Base-by-base conservation (phyloP, 2,888 invertebrate genomes). In the Priocnemis perturbator region DNA sequence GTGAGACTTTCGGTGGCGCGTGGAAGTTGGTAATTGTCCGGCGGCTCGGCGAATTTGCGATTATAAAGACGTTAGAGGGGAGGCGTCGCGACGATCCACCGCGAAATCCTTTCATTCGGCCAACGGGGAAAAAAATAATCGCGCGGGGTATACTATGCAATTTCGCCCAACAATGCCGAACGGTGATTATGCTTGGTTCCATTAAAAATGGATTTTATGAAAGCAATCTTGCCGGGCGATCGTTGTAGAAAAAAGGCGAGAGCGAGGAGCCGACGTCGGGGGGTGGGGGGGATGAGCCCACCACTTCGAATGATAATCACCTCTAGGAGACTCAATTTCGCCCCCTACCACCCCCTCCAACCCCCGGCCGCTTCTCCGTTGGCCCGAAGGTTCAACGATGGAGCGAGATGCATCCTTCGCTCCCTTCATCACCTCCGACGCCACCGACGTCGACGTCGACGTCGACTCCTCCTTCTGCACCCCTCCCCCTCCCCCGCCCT, bases 241-340 rank as follows among this genome's bases (percentile, higher is more conserved):
- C 80, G 77, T 78, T 74, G 74, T 67, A 70, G 72, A 74, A 69
- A 74, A 76, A 75, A 75, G 71, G 59, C 71, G 77, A 74, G 60
- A 64, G 72, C 65, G 60, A 68, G 37, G 63, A 60, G 69, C 64
- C 60, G 57, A 68, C 7, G 37, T 37, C 11, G n/a, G 26, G 26
- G 3, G 7, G 26, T 26, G 37, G 37, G 70, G 71, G 75, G 77
- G 77, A 81, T 75, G 78, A 81, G 79, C 71, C 66, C 65, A 69
- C 81, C 84, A 81, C 86, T 83, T 82, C 84, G 81, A 84, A 85
- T 86, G 83, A 86, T 87, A 87, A 87, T 87, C 87, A 85, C 86
- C 83, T 82, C 79, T 78, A 78, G 82, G 82, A 86, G 86, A 86
- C 86, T 85, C 85, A 84, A 87, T 86, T 86, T 86, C 80, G 81